A percentile compares a stretch with the other conserved stretches of the same genome.
Conservation (phyloP, 2,113 vertebrate species). For the Turdus rufiventris region DNA sequence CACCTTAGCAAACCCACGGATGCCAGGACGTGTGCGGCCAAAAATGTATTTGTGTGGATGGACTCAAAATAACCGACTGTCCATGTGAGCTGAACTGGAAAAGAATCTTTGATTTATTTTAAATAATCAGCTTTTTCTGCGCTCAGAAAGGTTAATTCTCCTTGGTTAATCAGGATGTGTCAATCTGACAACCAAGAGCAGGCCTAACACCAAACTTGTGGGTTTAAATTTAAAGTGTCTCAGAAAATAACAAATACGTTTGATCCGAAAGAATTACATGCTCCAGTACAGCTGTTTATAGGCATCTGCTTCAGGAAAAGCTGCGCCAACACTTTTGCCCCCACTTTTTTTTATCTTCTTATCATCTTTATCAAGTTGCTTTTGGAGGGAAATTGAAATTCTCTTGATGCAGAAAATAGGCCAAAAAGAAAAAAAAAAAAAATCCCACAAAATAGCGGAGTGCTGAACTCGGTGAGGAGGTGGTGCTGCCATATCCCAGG, state of each 20-base stretch:
- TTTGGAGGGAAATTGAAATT: constrained; percentile 33
- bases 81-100: neutral
- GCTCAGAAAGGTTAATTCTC: neutral
- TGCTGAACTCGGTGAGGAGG: neutral
- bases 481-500: neutral
- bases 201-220: neutral
- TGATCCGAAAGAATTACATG: neutral
- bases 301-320: neutral
- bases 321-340: neutral
- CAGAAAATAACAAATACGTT: neutral
- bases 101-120: neutral
- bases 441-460: too few relatives aligned
- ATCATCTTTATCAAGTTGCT: neutral
- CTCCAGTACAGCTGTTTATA: neutral
- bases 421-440: neutral
- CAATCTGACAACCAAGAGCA: neutral
- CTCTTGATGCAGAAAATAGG: constrained; percentile 15
- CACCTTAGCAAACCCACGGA: neutral
- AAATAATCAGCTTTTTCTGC: neutral
- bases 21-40: neutral
- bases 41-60: neutral
- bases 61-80: neutral
- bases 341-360: neutral
- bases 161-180: neutral
- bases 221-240: neutral